Base-by-base conservation (phyloP, 2,797 vertebrate genomes). In the Clarias laeviceps region DNA sequence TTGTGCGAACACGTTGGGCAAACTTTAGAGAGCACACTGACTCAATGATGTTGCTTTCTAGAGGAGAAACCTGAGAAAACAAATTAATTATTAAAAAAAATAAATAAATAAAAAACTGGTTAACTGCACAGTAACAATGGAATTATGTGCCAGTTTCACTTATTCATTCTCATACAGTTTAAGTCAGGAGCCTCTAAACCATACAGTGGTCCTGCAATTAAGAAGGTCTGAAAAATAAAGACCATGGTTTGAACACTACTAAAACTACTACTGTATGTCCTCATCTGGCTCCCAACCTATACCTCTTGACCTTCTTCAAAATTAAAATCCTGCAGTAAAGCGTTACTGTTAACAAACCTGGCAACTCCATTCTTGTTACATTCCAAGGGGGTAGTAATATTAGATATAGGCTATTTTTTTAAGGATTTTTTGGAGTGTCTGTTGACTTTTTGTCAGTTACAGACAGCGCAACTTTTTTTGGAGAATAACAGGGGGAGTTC, bases 21-120 rank as follows among this genome's bases (percentile, higher is more conserved):
- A 99, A 99, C 94, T 98, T 97, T 68, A 99, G 95, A n/a, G 98
- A 99, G 87, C 97, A 99, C n/a, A 99, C 93, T 0, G 97, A 98
- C 94, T 99, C 98, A 0, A 96, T 98, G 83, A 94, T 93, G 89
- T 99, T 97, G 34, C 93, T 94, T 84, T 97, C 95, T 0, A 96
- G 92, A 0, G 98, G 98, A 61, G 98, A 99, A 12, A 98, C 96
- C 98, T 99, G 91, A 83, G 37, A 82, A 66, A 57, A 24, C 18
- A 64, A 64, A 64, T 12, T 1, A 22, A 73, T 24, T 6, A 70
- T 11, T 74, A 18, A 37, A 18, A 40, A 2, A n/a, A n/a, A n/a
- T n/a, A n/a, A n/a, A n/a, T n/a, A n/a, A n/a, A n/a, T n/a, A 18
- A 37, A 17, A 37, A 2, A 62, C 37, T 40, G 34, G 2, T 24